Conservation (phyloP, 2,797 vertebrate species). For the Podarcis lilfordi region DNA sequence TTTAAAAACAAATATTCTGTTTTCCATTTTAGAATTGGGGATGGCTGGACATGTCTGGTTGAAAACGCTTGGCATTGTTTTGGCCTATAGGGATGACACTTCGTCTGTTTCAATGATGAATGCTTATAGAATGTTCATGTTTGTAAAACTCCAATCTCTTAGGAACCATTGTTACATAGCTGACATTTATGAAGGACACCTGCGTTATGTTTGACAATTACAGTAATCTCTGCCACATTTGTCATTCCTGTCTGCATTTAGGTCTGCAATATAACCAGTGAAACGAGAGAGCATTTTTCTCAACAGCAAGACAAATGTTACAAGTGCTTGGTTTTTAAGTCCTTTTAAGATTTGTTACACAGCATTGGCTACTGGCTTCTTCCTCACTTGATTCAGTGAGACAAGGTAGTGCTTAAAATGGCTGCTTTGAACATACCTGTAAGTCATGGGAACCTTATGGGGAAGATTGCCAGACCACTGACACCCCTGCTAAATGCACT, state of each 20-base stretch:
- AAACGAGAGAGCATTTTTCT: slow-evolving; percentile 49
- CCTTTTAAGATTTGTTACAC: slow-evolving; percentile 51
- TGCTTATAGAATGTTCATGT: slow-evolving; percentile 59
- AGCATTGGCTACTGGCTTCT: slow-evolving; percentile 54
- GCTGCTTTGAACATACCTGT: background rate
- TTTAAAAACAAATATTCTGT: slow-evolving; percentile 54
- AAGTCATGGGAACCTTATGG: background rate
- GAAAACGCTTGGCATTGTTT: slow-evolving; percentile 64
- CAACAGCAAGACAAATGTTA: slow-evolving; percentile 57
- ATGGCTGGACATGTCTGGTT: slow-evolving; percentile 54
- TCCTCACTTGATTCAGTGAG: slow-evolving; percentile 45
- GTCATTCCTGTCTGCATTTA: slow-evolving; percentile 47
- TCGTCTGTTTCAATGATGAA: slow-evolving; percentile 59
- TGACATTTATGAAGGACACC: slow-evolving; percentile 72
- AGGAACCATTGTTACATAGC: slow-evolving; percentile 57
- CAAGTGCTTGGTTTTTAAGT: slow-evolving; percentile 58
- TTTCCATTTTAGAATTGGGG: slow-evolving; percentile 63
- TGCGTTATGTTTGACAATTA: slow-evolving; percentile 60
- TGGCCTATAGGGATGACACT: slow-evolving; percentile 48
- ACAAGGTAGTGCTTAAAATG: slow-evolving; percentile 32
- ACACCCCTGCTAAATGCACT: background rate
- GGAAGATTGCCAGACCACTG: background rate
- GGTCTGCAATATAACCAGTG: slow-evolving; percentile 1
- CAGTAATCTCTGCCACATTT: slow-evolving; percentile 30
- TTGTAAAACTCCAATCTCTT: slow-evolving; percentile 63